A percentile compares a stretch with the other conserved stretches of the same genome.
Evolutionary conservation across 2,888 invertebrate genomes (phyloP).

Genomic region (Tetramorium bicarinatum): DNA sequence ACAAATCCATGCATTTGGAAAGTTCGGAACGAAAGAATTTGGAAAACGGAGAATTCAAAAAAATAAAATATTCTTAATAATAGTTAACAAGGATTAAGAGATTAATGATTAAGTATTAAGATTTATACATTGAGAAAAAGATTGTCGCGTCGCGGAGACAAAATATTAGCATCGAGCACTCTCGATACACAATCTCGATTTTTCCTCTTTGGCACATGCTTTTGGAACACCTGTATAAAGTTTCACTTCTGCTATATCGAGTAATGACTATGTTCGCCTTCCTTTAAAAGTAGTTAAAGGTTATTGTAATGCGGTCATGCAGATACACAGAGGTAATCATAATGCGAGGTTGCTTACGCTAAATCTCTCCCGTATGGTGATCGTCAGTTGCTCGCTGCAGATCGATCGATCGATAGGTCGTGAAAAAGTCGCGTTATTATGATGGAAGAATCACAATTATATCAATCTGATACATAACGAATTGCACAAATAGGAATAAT

Average conservation of each 20-base stretch:
- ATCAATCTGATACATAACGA: constrained; percentile 19
- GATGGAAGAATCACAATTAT: constrained; percentile 30
- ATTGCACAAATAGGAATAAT: constrained; percentile 8
- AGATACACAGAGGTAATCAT: constrained; percentile 75
- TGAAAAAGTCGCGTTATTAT: constrained; percentile 43
- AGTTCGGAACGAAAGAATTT: neutral
- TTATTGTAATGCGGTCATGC: constrained; percentile 62
- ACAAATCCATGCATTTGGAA: neutral
- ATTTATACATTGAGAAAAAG: constrained; percentile 18
- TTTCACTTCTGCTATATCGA: constrained; percentile 46
- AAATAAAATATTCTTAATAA: neutral
- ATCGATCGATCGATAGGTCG: constrained; percentile 50
- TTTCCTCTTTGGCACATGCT: constrained; percentile 40
- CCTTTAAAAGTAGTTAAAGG: constrained; percentile 57
- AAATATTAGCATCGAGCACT: neutral
- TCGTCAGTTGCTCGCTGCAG: constrained; percentile 47
- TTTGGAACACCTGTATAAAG: constrained; percentile 55
- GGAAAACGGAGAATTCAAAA: neutral
- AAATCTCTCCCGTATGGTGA: constrained; percentile 49
- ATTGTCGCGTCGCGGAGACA: constrained; percentile 49
- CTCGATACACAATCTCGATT: constrained; percentile 7
- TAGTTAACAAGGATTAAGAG: constrained; percentile 11
- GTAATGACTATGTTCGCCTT: constrained; percentile 44
- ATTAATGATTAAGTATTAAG: constrained; percentile 9
- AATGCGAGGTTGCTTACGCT: constrained; percentile 73